A percentile compares a stretch with the other conserved stretches of the same genome.
These are phyloP conservation scores for Gordius sp. DNA, from an alignment of 2,888 invertebrate genomes.

Conservation along the genomic window DNA sequence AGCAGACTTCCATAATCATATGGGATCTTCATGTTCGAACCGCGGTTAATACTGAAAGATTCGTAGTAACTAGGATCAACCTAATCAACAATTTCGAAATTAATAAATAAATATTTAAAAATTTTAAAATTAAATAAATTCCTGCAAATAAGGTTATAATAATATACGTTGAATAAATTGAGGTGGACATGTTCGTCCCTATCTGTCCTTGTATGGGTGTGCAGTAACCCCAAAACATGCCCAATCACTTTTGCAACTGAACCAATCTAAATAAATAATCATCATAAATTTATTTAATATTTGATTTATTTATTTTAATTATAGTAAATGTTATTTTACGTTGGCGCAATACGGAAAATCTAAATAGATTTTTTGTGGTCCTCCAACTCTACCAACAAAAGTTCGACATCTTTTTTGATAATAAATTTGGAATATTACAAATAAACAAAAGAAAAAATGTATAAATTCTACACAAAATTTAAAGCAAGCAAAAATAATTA, in stretches of 20 bases:
- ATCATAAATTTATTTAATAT: not conserved
- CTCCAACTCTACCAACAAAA: not conserved
- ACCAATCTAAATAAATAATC: not conserved
- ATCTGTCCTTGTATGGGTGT: not conserved
- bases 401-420: not conserved
- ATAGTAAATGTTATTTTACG: not conserved
- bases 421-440: too few relatives aligned
- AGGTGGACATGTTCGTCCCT: not conserved
- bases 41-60: not conserved
- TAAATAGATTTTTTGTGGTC: constrained; percentile 9
- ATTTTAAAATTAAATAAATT: constrained; percentile 3
- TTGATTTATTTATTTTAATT: not conserved
- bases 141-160: not conserved
- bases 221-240: constrained; percentile 7
- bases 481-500: not conserved
- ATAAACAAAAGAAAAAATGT: too few relatives aligned
- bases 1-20: constrained; percentile 15
- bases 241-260: not conserved
- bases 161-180: not conserved
- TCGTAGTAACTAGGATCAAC: constrained; percentile 2
- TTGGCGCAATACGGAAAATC: constrained; percentile 12
- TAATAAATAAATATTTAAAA: not conserved
- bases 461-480: too few relatives aligned
- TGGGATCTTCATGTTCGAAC: not conserved
- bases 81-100: not conserved